Base-by-base conservation (phyloP, 2,797 vertebrate genomes). In the Staurois parvus region DNA sequence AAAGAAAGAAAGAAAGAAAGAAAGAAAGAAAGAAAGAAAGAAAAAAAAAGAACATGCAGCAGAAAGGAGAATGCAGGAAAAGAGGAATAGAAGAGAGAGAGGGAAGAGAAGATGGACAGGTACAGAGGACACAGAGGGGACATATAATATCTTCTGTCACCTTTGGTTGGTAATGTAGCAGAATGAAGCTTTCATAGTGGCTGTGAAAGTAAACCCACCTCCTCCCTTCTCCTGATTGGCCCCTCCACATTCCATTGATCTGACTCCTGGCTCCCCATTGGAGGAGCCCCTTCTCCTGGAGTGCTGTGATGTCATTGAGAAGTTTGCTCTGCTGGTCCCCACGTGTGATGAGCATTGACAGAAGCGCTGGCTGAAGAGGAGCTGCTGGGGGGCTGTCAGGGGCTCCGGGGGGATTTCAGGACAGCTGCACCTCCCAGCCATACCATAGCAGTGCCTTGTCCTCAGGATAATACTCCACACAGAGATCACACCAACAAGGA, bases 281-380 rank as follows among this genome's bases (percentile, higher is more conserved):
- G 85, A 12, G 4, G 48, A 30, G 48, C 81, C 4, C 17, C 17
- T 52, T 52, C 48, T 52, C 48, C 17, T 48, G 37, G 48, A 1
- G 28, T 32, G 34, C 7, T 74, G 37, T 86, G 73, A 77, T 73
- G 80, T 69, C 72, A 76, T 24, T 40, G 74, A 78, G 79, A 86
- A 78, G 85, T 86, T 86, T 83, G 32, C 42, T 66, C 19, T 42
- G 15, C 37, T 28, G 79, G 69, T 52, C 21, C 85, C 85, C 85
- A 87, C 75, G 85, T 83, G 80, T 28, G 29, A n/a, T 40, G 15
- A 24, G 29, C 80, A 52, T 26, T 83, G 80, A 83, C 79, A 72
- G 59, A 64, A 59, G 29, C 48, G 48, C 40, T 12, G 72, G 42
- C 24, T 37, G 66, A 56, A 17, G 69, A 10, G 1, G 70, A 56